phyloP scores from a whole-genome alignment of 2,888 invertebrate species.

The Copidosoma aretas region DNA sequence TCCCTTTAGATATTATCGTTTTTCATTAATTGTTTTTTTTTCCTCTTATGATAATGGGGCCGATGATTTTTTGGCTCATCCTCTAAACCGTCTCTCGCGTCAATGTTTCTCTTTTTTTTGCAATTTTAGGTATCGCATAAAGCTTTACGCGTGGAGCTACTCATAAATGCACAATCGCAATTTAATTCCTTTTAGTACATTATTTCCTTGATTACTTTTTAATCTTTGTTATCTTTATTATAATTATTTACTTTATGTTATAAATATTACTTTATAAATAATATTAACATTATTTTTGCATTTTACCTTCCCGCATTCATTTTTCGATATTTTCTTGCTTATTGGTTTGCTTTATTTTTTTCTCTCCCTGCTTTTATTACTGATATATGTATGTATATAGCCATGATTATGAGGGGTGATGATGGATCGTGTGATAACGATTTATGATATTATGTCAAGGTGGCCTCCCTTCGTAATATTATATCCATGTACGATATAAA shows the following conservation, averaged over 20 bases:
- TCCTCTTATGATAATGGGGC: background rate
- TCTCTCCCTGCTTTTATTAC: conserved; percentile 15
- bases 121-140: conserved; percentile 25
- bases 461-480: background rate
- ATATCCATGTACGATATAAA: background rate
- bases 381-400: conserved; percentile 31
- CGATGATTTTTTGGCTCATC: background rate
- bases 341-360: conserved; percentile 17
- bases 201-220: conserved; percentile 21
- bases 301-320: conserved; percentile 12
- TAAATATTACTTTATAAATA: conserved; percentile 17
- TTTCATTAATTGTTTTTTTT: background rate
- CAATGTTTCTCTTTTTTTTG: background rate
- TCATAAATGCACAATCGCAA: conserved; percentile 26
- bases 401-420: conserved; percentile 32
- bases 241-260: conserved; percentile 14
- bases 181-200: conserved; percentile 31
- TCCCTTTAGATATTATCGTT: conserved; percentile 19
- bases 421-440: conserved; percentile 18
- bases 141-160: conserved; percentile 18
- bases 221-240: background rate
- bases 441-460: conserved; percentile 11
- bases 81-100: background rate
- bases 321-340: conserved; percentile 16
- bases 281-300: conserved; percentile 6